Evolutionary conservation across 2,797 vertebrate genomes (phyloP), one percentile per base, ranked within the genome.

Genomic region (Meda fulgida): DNA sequence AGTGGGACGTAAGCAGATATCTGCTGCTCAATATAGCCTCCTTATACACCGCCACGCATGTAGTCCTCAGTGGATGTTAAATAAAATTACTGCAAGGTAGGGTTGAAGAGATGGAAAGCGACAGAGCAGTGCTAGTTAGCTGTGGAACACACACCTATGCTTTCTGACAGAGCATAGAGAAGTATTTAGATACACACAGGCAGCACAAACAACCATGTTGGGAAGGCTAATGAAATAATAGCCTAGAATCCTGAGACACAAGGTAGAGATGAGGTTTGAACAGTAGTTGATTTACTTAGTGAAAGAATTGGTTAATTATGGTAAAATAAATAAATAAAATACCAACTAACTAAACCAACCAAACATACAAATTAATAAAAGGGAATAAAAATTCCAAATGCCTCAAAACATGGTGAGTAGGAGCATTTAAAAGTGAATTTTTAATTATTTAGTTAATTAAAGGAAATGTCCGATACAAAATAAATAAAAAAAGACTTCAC

Each of bases 121-220:
- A 84, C 67, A 26, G 85, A 26, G 43, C 31, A 80, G 80, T 78
- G 60, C 58, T 53, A 66, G 85, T 88, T 85, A 89, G 89, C 91
- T 91, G 91, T 90, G 89, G 86, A 76, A 1, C 43, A 26, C 82
- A 87, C 86, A 83, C 84, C 81, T 80, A 89, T 83, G 84, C 90
- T 85, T 84, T 38, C 84, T 89, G 87, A 84, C 43, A 89, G 88
- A 77, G 87, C 85, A 69, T 80, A 86, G 75, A 67, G 40, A 67
- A 21, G 26, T 53, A 78, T 43, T 46, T 13, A 87, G 46, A 43
- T 67, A 31, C 46, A 81, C 48, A 81, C 26, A 85, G 51, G 71
- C 46, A 60, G 40, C 65, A 19, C 7, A 75, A 53, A 78, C 55
- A 81, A 34, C 19, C 23, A 55, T 21, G 11, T 14, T 65, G 51